Base-by-base conservation (phyloP, 2,113 vertebrate genomes). In the Uropsilus gracilis region DNA sequence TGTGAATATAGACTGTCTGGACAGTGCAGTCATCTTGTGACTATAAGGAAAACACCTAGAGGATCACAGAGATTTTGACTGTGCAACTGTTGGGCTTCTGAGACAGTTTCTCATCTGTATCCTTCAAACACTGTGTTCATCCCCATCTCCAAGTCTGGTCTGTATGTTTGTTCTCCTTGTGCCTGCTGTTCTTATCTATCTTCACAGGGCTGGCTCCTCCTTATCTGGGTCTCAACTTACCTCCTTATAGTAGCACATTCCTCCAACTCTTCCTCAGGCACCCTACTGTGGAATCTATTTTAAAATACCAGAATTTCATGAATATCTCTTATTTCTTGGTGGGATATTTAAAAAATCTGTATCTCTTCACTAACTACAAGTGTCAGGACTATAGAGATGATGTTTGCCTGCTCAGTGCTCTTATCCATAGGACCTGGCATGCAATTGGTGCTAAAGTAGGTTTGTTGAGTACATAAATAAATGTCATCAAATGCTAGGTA, bases 401-500 rank as follows among this genome's bases (percentile, higher is more conserved):
- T 22, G 4, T 93, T 80, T 84, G 42, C 44, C 86, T 63, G 3
- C 30, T 91, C n/a, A 26, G 5, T 93, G 90, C 57, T 63, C 3
- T 91, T 91, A 37, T 48, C 42, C 76, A 3, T 59, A 50, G 64
- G 68, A 2, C 50, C 66, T 82, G 14, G n/a, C 46, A 66, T 37
- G 71, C 3, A 39, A 44, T 34, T 66, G 46, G 30, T 34, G 20
- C 30, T 81, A 50, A 75, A 76, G 39, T 80, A 57, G n/a, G 12
- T 89, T 64, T 85, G 72, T 71, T 24, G 39, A 81, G n/a, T n/a
- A n/a, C n/a, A 63, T 69, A 80, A 89, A 28, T 57, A 66, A 85
- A 80, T 20, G 8, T 4, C 17, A 34, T 42, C 10, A 68, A 61
- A 83, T 72, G 12, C 24, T 48, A 44, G 24, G 0, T 39, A 55